These are phyloP conservation scores for Rhimphoctona megacephalus DNA, from an alignment of 2,888 invertebrate genomes.

Conservation along the genomic window DNA sequence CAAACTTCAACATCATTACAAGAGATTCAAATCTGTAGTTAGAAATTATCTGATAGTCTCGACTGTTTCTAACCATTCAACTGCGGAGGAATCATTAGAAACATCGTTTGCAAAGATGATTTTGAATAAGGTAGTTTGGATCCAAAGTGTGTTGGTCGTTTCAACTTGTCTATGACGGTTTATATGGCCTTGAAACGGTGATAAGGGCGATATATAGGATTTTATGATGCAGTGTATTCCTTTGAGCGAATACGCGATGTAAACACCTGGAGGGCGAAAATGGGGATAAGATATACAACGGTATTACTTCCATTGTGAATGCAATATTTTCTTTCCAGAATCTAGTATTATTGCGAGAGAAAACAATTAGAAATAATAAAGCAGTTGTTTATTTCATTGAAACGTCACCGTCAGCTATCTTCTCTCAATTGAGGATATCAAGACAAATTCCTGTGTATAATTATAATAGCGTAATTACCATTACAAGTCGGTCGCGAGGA, in stretches of 20 bases:
- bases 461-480: slow-evolving; percentile 43
- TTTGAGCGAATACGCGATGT: not conserved
- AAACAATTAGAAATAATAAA: not conserved
- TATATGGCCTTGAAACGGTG: not conserved
- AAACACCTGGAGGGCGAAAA: not conserved
- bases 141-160: not conserved
- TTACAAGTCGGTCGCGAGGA: not conserved
- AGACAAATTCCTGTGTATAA: slow-evolving; percentile 40
- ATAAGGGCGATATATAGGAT: slow-evolving; percentile 4
- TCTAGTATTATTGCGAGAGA: not conserved
- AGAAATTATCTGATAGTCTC: slow-evolving; percentile 13
- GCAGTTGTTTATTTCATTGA: not conserved
- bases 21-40: not conserved
- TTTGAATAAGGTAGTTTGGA: slow-evolving; percentile 2
- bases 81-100: not conserved
- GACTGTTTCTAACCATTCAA: slow-evolving; percentile 3
- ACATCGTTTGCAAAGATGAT: not conserved
- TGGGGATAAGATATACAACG: too few relatives aligned
- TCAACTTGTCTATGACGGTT: not conserved
- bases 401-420: slow-evolving; percentile 5
- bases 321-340: not conserved
- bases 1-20: not conserved
- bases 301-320: not conserved
- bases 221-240: slow-evolving; percentile 5
- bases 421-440: slow-evolving; percentile 9